Evolutionary conservation across 1,140 invertebrate genomes (phyloP).

Genomic region (Theocolax elegans): DNA sequence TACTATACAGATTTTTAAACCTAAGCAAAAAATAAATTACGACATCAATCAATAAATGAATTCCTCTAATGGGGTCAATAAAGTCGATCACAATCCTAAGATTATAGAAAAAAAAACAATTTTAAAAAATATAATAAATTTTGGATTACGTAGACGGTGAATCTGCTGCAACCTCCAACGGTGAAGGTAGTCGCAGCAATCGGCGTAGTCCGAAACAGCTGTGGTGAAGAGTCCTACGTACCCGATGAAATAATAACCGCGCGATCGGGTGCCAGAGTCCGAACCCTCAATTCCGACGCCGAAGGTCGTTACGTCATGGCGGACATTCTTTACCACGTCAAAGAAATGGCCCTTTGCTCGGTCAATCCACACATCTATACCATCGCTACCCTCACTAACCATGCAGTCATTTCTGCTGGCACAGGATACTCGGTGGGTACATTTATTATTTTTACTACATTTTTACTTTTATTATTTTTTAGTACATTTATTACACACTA

Average conservation of each 20-base stretch:
- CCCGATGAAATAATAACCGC: slow-evolving; percentile 91
- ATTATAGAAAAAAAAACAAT: too few species aligned
- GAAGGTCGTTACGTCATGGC: slow-evolving; percentile 96
- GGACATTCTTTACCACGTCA: slow-evolving; percentile 87
- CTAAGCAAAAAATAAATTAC: too few species aligned
- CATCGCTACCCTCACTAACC: slow-evolving; percentile 93
- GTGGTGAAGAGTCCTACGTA: slow-evolving; percentile 91
- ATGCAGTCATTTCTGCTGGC: slow-evolving; percentile 84
- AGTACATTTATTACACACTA: too few species aligned
- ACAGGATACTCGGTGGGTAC: slow-evolving; percentile 79
- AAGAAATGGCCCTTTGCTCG: slow-evolving; percentile 74
- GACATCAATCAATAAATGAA: too few species aligned
- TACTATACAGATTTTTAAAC: too few species aligned
- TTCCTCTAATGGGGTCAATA: too few species aligned
- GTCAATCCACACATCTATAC: slow-evolving; percentile 91
- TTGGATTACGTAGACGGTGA: slow-evolving; percentile 74
- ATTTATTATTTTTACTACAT: background rate
- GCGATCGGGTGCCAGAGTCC: slow-evolving; percentile 83
- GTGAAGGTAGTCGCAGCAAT: slow-evolving; percentile 88
- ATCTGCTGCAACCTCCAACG: slow-evolving; percentile 79
- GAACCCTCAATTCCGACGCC: slow-evolving; percentile 95
- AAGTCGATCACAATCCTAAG: too few species aligned
- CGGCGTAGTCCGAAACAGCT: slow-evolving; percentile 90
- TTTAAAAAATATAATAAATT: too few species aligned
- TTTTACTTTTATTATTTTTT: background rate